A percentile compares a stretch with the other conserved stretches of the same genome.
Conservation (phyloP, 2,113 vertebrate species). For the Pampusana beccarii region DNA sequence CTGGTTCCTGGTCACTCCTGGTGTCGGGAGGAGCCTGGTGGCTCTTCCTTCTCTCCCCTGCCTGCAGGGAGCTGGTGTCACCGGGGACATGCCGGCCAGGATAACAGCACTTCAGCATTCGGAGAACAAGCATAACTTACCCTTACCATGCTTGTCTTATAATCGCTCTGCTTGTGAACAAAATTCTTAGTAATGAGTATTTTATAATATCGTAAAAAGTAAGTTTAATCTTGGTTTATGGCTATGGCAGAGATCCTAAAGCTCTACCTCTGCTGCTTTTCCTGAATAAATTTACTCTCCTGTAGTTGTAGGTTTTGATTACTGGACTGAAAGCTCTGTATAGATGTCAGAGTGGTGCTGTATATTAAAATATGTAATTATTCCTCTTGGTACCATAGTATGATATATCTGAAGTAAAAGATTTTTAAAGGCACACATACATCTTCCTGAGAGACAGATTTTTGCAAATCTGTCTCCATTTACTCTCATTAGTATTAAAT, state of each 20-base stretch:
- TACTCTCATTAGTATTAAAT: slow-evolving; percentile 65
- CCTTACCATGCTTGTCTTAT: neutral
- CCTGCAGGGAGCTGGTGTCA: accelerated
- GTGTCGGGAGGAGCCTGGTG: accelerated
- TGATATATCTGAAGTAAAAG: slow-evolving; percentile 37
- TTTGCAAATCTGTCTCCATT: slow-evolving; percentile 65
- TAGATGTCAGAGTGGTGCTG: neutral
- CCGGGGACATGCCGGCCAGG: too few species aligned
- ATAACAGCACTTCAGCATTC: neutral
- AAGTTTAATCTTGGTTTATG: neutral
- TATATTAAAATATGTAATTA: slow-evolving; percentile 1
- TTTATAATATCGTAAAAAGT: neutral
- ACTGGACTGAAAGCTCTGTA: neutral
- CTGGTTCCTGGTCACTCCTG: accelerated
- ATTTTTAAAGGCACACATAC: slow-evolving; percentile 22
- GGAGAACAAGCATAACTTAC: neutral
- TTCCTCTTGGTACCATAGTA: neutral
- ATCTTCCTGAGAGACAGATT: slow-evolving; percentile 52
- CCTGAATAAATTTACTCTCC: neutral
- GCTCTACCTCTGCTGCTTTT: neutral
- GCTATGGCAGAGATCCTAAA: neutral
- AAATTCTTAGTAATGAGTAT: neutral
- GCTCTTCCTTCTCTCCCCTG: neutral
- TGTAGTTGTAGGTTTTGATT: neutral
- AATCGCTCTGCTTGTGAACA: neutral